Evolutionary conservation across 2,797 vertebrate species (phyloP).

Genomic region (Paramormyrops hopkinsi): DNA sequence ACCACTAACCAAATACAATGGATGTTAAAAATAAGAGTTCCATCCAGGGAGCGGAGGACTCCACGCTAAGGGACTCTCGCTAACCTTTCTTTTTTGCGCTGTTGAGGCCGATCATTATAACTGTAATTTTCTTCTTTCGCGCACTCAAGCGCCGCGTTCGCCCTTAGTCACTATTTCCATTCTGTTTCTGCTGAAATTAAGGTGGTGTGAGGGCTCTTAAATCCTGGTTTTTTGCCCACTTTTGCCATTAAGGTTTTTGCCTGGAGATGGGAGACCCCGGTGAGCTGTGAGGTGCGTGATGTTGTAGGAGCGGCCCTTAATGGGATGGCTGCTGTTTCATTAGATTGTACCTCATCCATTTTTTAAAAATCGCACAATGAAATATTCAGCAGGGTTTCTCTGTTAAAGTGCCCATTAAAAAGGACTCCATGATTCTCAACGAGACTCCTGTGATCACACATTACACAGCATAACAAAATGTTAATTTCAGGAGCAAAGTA

Average conservation of each 20-base stretch:
- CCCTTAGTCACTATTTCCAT: slow-evolving; percentile 14
- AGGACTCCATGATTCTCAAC: slow-evolving; percentile 1
- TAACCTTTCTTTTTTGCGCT: slow-evolving; percentile 10
- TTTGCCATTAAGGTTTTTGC: slow-evolving; percentile 17
- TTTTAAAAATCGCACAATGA: slow-evolving; percentile 18
- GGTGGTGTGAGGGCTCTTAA: neutral
- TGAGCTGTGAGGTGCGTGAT: neutral
- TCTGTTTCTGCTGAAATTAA: neutral
- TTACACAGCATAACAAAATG: neutral
- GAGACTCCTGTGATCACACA: slow-evolving; percentile 12
- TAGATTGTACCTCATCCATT: slow-evolving; percentile 21
- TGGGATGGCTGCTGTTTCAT: slow-evolving; percentile 19
- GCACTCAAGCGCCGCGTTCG: slow-evolving; percentile 11
- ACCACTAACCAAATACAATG: neutral
- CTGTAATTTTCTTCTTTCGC: slow-evolving; percentile 7
- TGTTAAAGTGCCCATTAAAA: slow-evolving; percentile 23
- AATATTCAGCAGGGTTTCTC: slow-evolving; percentile 26
- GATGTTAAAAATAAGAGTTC: slow-evolving; percentile 14
- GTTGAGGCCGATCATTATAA: slow-evolving; percentile 10
- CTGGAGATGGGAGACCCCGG: neutral
- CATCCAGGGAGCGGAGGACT: neutral
- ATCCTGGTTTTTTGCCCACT: neutral
- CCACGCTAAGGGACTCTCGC: neutral
- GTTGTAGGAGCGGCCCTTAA: neutral
- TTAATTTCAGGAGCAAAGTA: slow-evolving; percentile 1